Conservation (phyloP, 2,113 vertebrate genomes). For the Argyrosomus japonicus region DNA sequence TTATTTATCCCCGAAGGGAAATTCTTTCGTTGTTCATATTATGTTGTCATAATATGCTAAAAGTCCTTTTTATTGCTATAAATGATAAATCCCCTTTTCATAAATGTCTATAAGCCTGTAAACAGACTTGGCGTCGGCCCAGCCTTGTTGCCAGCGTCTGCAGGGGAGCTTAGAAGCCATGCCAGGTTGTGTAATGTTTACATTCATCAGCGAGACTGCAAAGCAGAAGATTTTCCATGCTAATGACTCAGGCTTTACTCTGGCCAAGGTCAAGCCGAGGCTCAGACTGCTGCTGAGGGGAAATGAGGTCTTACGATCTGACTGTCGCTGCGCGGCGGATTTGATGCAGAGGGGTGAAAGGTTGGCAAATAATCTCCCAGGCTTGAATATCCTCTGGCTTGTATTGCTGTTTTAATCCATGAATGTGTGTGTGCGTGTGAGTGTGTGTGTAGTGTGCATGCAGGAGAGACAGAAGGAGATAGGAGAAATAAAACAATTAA, state of each 20-base stretch:
- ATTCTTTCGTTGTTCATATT: too few relatives aligned
- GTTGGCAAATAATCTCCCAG: constrained; percentile 63
- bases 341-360: constrained; percentile 58
- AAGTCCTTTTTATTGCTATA: constrained; percentile 21
- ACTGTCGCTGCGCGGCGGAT: constrained; percentile 47
- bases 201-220: constrained; percentile 52
- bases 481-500: constrained; percentile 44
- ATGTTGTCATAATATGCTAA: constrained; percentile 8
- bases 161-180: constrained; percentile 19
- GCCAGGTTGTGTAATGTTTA: constrained; percentile 65
- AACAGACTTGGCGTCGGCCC: constrained; percentile 53
- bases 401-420: constrained; percentile 51
- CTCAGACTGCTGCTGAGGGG: constrained; percentile 40
- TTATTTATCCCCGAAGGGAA: too few relatives aligned
- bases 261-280: constrained; percentile 66
- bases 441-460: neutral
- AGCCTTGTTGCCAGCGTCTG: constrained; percentile 42
- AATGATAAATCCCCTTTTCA: constrained; percentile 32
- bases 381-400: constrained; percentile 51
- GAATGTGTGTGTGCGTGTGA: neutral
- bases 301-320: constrained; percentile 61
- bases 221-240: constrained; percentile 47
- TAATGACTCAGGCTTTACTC: constrained; percentile 56
- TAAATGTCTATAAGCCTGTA: constrained; percentile 42
- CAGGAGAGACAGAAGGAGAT: constrained; percentile 8